A percentile compares a stretch with the other conserved stretches of the same genome.
These are phyloP conservation scores for Chitala chitala DNA, from an alignment of 2,113 vertebrate genomes.

Conservation along the genomic window DNA sequence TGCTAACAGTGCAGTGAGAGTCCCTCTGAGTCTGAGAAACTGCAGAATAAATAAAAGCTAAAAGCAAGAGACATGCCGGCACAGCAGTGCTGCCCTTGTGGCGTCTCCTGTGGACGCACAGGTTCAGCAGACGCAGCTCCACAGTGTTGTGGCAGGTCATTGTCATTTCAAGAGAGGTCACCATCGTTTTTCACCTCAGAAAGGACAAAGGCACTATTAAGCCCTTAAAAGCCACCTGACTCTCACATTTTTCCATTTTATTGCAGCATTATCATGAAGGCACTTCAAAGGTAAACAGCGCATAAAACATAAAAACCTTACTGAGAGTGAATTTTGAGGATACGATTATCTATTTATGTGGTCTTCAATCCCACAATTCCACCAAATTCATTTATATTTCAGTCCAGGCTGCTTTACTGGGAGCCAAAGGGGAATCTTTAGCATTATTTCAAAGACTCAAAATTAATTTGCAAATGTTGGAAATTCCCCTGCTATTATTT, in stretches of 20 bases:
- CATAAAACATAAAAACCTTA: background rate
- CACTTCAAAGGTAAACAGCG: background rate
- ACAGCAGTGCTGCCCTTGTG: no score
- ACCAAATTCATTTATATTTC: slow-evolving; percentile 13
- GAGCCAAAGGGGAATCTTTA: slow-evolving; percentile 22
- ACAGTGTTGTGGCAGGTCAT: no score
- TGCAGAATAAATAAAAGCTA: no score
- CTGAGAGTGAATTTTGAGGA: background rate
- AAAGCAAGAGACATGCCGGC: no score
- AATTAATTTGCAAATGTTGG: slow-evolving; percentile 28
- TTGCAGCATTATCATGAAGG: background rate
- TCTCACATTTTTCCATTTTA: background rate
- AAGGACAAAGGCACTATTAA: no score
- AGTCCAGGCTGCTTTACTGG: background rate
- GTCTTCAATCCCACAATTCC: slow-evolving; percentile 11
- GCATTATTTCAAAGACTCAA: slow-evolving; percentile 44
- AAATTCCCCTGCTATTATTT: slow-evolving; percentile 31
- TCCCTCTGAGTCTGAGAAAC: no score
- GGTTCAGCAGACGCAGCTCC: no score
- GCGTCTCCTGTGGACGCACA: no score
- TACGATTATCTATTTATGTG: background rate
- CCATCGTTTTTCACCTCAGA: no score
- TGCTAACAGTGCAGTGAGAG: no score
- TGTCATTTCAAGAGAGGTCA: no score
- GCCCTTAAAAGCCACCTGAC: background rate